Percentiles rank a stretch among this genome's conserved stretches.
Conservation (phyloP, 1,140 invertebrate genomes). For the Hypsibius dujardini region DNA sequence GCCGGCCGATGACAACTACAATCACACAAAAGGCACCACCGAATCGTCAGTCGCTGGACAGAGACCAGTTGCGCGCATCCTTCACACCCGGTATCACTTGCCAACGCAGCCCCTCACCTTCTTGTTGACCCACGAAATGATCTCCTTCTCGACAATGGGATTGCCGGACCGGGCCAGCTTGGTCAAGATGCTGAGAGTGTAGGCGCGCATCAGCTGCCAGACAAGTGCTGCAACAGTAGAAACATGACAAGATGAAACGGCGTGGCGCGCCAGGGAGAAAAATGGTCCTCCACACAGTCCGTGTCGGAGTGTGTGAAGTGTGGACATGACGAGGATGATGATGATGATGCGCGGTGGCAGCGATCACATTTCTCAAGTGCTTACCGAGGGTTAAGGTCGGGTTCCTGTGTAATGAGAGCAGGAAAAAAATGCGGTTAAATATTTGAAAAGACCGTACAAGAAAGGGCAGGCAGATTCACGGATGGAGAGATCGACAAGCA, state of each 20-base stretch:
- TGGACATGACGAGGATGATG: no score
- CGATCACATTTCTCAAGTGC: no score
- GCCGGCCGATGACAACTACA: constrained; percentile 42
- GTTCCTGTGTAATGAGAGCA: constrained; percentile 43
- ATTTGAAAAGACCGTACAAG: no score
- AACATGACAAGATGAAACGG: constrained; percentile 41
- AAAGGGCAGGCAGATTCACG: no score
- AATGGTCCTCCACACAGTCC: constrained; percentile 18
- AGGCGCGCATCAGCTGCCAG: constrained; percentile 97
- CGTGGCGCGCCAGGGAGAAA: constrained; percentile 16
- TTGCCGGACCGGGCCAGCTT: constrained; percentile 67
- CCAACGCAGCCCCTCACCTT: constrained; percentile 70
- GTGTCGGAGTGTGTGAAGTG: constrained; percentile 11
- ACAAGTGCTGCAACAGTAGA: constrained; percentile 58
- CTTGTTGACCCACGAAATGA: constrained; percentile 89
- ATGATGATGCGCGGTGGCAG: no score
- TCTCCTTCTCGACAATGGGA: constrained; percentile 81
- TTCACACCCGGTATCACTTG: constrained; percentile 98
- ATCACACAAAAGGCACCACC: no score
- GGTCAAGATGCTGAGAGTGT: constrained; percentile 78
- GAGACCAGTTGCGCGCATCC: no score
- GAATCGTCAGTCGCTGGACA: no score
- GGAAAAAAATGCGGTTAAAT: no score
- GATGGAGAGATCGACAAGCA: no score
- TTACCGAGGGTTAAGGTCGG: constrained; percentile 72